phyloP scores from a whole-genome alignment of 2,888 invertebrate species.

The Mythimna ferrago region DNA sequence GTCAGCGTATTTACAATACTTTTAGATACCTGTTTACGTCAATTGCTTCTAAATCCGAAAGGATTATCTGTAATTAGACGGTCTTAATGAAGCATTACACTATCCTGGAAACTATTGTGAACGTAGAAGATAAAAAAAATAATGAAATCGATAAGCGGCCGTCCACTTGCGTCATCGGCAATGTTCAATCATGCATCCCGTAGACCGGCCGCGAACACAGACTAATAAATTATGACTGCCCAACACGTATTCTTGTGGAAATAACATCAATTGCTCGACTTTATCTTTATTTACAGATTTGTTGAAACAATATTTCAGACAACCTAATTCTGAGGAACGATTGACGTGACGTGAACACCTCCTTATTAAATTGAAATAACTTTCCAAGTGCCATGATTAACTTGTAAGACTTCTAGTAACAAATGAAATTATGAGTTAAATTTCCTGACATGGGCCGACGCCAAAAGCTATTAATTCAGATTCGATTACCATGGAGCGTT shows the following conservation, averaged over 20 bases:
- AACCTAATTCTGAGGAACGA: constrained; percentile 22
- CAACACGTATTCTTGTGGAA: constrained; percentile 51
- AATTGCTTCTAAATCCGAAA: constrained; percentile 37
- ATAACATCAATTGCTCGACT: constrained; percentile 46
- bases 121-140: constrained; percentile 74
- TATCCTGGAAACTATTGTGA: constrained; percentile 63
- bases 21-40: constrained; percentile 21
- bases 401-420: constrained; percentile 38
- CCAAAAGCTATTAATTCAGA: constrained; percentile 44
- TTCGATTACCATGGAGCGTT: constrained; percentile 45
- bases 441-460: constrained; percentile 27
- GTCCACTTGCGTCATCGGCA: constrained; percentile 81
- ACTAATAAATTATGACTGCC: constrained; percentile 63
- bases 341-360: constrained; percentile 37
- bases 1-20: constrained; percentile 5
- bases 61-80: constrained; percentile 61
- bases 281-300: constrained; percentile 52
- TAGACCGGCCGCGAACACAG: constrained; percentile 66
- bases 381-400: constrained; percentile 24
- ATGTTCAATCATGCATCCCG: constrained; percentile 82
- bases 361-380: constrained; percentile 31
- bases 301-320: constrained; percentile 47
- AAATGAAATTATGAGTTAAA: constrained; percentile 36
- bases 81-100: constrained; percentile 62
- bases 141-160: constrained; percentile 86